Evolutionary conservation across 2,113 vertebrate species (phyloP).

Genomic region (Platichthys flesus): DNA sequence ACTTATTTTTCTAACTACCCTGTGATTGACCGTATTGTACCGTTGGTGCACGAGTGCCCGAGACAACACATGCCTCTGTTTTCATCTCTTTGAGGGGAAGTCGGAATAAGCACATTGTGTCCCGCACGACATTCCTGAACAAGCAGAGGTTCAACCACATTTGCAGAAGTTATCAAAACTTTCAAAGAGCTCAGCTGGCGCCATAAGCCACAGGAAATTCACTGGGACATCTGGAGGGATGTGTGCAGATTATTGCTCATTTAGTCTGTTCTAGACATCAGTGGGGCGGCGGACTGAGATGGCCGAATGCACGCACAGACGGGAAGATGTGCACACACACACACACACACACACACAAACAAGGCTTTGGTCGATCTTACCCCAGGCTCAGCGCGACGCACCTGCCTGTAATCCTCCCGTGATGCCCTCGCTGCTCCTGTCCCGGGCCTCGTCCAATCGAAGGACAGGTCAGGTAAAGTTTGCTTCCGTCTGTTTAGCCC

Average conservation of each 20-base stretch:
- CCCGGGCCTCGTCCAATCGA: conserved; percentile 62
- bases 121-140: conserved; percentile 74
- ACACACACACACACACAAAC: conserved; percentile 31
- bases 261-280: conserved; percentile 85
- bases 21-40: background rate
- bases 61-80: conserved; percentile 46
- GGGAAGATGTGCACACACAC: conserved; percentile 33
- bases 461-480: conserved; percentile 61
- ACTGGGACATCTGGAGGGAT: conserved; percentile 84
- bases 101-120: conserved; percentile 67
- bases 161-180: conserved; percentile 84
- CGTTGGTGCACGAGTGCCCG: conserved; percentile 20
- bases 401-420: conserved; percentile 77
- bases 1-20: conserved; percentile 4
- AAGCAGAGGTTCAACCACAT: conserved; percentile 81
- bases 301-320: conserved; percentile 50
- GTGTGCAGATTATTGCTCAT: conserved; percentile 85
- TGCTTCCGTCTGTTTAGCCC: conserved; percentile 49
- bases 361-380: conserved; percentile 71
- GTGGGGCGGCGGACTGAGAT: conserved; percentile 68
- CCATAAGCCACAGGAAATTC: conserved; percentile 86
- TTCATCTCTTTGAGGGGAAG: conserved; percentile 65
- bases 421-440: conserved; percentile 72
- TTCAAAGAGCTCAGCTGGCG: conserved; percentile 82
- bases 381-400: conserved; percentile 76